Evolutionary conservation across 2,113 vertebrate genomes (phyloP).

Genomic region (Microtus oregoni): DNA sequence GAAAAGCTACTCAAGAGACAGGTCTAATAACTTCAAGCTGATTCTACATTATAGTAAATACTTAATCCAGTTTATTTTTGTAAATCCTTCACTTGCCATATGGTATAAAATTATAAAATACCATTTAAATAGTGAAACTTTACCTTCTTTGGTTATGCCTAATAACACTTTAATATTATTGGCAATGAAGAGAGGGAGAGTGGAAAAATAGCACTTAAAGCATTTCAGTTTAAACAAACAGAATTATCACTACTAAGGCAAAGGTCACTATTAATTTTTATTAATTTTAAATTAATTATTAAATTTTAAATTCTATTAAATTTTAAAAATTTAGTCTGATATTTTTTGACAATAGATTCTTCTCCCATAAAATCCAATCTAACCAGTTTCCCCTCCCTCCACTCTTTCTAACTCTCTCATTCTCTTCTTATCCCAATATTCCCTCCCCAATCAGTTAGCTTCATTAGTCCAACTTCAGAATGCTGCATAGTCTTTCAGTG

Average conservation of each 20-base stretch:
- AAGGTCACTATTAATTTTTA: not conserved
- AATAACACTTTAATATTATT: not conserved
- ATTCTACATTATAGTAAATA: not conserved
- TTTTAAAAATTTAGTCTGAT: not conserved
- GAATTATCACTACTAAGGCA: not conserved
- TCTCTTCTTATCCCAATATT: too few species aligned
- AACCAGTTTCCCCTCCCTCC: not conserved
- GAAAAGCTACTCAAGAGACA: too few species aligned
- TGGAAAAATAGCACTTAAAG: not conserved
- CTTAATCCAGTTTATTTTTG: not conserved
- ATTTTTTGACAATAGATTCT: not conserved
- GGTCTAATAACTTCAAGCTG: too few species aligned
- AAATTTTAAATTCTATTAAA: too few species aligned
- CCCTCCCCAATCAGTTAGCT: not conserved
- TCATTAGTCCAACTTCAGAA: not conserved
- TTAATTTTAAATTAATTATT: too few species aligned
- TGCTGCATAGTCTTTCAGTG: not conserved
- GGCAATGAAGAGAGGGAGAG: not conserved
- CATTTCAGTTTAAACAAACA: not conserved
- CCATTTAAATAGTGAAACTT: not conserved
- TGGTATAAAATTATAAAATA: not conserved
- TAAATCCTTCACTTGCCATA: not conserved
- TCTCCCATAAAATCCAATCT: too few species aligned
- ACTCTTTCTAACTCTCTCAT: not conserved
- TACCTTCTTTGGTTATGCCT: not conserved